Evolutionary conservation across 2,888 invertebrate genomes (phyloP), one percentile per base, ranked within the genome.

Genomic region (Emmelina monodactyla): DNA sequence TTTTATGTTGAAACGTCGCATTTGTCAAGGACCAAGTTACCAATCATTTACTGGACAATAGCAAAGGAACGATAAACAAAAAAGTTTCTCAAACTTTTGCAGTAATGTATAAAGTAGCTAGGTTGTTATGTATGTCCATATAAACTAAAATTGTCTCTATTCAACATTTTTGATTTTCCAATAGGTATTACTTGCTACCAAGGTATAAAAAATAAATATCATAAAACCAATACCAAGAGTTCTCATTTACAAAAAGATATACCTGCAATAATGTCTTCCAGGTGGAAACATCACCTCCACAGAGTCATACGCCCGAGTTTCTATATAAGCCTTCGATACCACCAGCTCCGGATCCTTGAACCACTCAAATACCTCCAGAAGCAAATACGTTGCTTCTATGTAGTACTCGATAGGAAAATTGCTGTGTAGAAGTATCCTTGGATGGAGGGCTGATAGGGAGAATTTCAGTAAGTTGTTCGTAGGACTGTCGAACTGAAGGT

Each of bases 211-310:
- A n/a, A n/a, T n/a, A n/a, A n/a, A n/a, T n/a, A n/a, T n/a, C n/a
- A n/a, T n/a, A n/a, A n/a, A n/a, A n/a, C n/a, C n/a, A n/a, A n/a
- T n/a, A n/a, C n/a, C n/a, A n/a, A n/a, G n/a, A n/a, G n/a, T n/a
- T n/a, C n/a, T n/a, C n/a, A n/a, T n/a, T 12, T 14, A 16, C 29
- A 29, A 13, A 31, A 34, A 11, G 1, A 32, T 35, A 32, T 35
- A 72, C 78, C 76, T 68, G 49, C 65, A 76, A 50, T 58, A 61
- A 54, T 79, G 73, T 49, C 78, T 62, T 22, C 78, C 78, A 0
- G 73, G 72, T 1, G 39, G 31, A 40, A 76, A 61, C 0, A 39
- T 40, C 0, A 71, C 45, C 45, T 73, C 62, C 13, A 64, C 50
- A 2, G 63, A 44, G 33, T 62, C 55, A 37, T 73, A 78, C 0